Evolutionary conservation across 2,888 invertebrate species (phyloP).

Genomic region (Atherix ibis): DNA sequence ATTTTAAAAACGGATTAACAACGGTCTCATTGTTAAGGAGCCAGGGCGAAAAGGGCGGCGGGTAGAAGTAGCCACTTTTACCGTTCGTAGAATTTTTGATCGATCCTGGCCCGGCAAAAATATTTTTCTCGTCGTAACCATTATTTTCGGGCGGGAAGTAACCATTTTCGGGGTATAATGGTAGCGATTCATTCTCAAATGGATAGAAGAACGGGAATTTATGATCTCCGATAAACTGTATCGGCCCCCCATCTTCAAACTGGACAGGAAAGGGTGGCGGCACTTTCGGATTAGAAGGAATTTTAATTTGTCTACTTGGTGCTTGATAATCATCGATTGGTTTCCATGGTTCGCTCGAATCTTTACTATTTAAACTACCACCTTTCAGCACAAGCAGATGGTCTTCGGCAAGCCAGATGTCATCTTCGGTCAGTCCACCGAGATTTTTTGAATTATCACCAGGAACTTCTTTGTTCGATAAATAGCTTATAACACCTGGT

Average conservation of each 20-base stretch:
- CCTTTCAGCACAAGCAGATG: slow-evolving; percentile 71
- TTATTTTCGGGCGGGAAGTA: slow-evolving; percentile 20
- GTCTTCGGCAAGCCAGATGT: slow-evolving; percentile 82
- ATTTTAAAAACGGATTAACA: slow-evolving; percentile 19
- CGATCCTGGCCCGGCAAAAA: slow-evolving; percentile 46
- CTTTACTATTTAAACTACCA: slow-evolving; percentile 41
- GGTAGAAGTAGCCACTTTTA: slow-evolving; percentile 37
- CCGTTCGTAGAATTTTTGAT: slow-evolving; percentile 20
- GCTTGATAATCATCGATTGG: slow-evolving; percentile 75
- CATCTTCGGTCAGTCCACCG: slow-evolving; percentile 68
- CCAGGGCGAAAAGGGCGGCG: slow-evolving; percentile 46
- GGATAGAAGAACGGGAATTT: slow-evolving; percentile 38
- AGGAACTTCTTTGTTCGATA: slow-evolving; percentile 63
- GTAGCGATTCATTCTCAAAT: slow-evolving; percentile 51
- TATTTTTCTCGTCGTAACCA: slow-evolving; percentile 30
- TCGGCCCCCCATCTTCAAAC: slow-evolving; percentile 69
- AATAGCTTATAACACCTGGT: slow-evolving; percentile 71
- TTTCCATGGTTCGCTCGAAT: slow-evolving; percentile 48
- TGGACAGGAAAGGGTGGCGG: slow-evolving; percentile 91
- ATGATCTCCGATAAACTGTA: slow-evolving; percentile 71
- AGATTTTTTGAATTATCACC: slow-evolving; percentile 63
- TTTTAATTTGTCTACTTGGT: slow-evolving; percentile 67
- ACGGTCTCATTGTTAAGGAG: slow-evolving; percentile 24
- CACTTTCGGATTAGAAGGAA: slow-evolving; percentile 65
- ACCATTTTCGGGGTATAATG: slow-evolving; percentile 40